A percentile compares a stretch with the other conserved stretches of the same genome.
Evolutionary conservation across 2,113 vertebrate species (phyloP).

Genomic region (Coptodon rendalli): DNA sequence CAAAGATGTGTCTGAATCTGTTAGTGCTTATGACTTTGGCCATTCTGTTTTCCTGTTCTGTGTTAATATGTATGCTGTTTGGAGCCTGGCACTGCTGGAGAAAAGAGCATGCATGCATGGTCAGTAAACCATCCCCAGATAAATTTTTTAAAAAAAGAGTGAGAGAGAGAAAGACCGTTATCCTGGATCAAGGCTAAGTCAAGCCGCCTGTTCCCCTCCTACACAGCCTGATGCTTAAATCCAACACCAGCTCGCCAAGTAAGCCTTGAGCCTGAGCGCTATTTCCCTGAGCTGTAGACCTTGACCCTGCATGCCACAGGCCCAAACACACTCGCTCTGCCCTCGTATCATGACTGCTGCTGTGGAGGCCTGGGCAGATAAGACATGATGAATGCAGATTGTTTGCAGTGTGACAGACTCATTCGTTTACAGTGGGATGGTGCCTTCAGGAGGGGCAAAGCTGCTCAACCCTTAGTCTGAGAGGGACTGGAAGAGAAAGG

Average conservation of each 20-base stretch:
- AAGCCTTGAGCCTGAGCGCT: slow-evolving; percentile 44
- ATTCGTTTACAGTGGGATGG: slow-evolving; percentile 66
- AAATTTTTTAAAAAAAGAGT: neutral
- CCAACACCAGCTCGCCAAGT: slow-evolving; percentile 47
- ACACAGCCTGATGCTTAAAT: slow-evolving; percentile 49
- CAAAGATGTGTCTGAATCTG: slow-evolving; percentile 22
- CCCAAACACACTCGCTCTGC: slow-evolving; percentile 38
- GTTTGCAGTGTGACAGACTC: slow-evolving; percentile 69
- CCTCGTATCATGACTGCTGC: slow-evolving; percentile 38
- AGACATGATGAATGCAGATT: slow-evolving; percentile 78
- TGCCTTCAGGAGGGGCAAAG: slow-evolving; percentile 19
- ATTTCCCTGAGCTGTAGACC: slow-evolving; percentile 52
- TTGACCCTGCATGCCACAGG: slow-evolving; percentile 50
- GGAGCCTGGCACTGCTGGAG: neutral
- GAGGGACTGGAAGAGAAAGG: neutral
- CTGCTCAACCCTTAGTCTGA: slow-evolving; percentile 17
- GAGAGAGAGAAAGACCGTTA: neutral
- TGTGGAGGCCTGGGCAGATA: slow-evolving; percentile 55
- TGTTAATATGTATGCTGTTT: neutral
- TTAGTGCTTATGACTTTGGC: slow-evolving; percentile 35
- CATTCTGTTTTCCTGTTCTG: slow-evolving; percentile 17
- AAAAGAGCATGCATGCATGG: slow-evolving; percentile 17
- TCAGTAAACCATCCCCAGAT: slow-evolving; percentile 34
- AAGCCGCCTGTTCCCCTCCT: slow-evolving; percentile 17
- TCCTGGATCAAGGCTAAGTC: slow-evolving; percentile 50